A percentile compares a stretch with the other conserved stretches of the same genome.
phyloP scores from a whole-genome alignment of 92 coral and sea anemone species.

The Porites lobata region DNA sequence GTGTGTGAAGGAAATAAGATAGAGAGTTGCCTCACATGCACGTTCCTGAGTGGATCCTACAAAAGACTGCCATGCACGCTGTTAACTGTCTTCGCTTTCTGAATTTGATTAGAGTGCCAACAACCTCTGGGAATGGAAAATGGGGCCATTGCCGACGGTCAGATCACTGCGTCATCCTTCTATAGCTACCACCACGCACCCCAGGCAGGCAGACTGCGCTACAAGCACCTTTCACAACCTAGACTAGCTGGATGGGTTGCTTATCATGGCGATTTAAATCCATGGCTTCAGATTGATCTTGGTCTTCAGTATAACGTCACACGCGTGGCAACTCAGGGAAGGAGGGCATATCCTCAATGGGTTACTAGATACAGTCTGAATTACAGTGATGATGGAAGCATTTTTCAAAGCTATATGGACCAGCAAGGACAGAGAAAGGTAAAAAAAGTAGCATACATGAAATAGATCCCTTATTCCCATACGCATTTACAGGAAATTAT shows the following conservation, averaged over 20 bases:
- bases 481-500: background rate
- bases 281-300: conserved; percentile 21
- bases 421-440: conserved; percentile 13
- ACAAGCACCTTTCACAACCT: no score
- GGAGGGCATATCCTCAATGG: background rate
- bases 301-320: conserved; percentile 1
- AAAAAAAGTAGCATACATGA: background rate
- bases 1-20: no score
- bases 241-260: background rate
- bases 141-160: conserved; percentile 5
- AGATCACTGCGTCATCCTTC: background rate
- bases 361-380: background rate
- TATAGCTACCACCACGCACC: background rate
- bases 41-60: no score
- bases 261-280: background rate
- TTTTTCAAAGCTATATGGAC: background rate
- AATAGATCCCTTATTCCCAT: background rate
- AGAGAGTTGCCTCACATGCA: no score
- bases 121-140: conserved; percentile 13
- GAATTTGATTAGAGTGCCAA: background rate
- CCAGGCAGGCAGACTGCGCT: background rate
- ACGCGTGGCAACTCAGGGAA: conserved; percentile 11
- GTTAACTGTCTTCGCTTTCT: no score
- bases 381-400: background rate
- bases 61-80: no score